Evolutionary conservation across 2,113 vertebrate species (phyloP), one percentile per base, ranked within the genome.

Genomic region (Caracal caracal): DNA sequence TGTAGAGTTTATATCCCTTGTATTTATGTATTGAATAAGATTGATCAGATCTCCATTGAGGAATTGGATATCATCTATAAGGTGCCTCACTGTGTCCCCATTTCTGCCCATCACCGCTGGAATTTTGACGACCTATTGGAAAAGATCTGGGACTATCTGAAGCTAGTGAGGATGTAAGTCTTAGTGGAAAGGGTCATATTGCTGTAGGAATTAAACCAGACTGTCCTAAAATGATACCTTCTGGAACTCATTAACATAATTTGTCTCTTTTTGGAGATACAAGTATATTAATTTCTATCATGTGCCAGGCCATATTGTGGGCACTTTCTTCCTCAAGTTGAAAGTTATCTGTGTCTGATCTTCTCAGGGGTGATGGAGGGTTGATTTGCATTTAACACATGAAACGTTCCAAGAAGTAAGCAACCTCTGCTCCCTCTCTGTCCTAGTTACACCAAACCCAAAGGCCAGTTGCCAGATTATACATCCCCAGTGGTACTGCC

Each of bases 41-140:
- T 99, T 26, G 99, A 99, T 98, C 99, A 99, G 98, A 99, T 99
- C 98, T 99, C 99, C 80, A 99, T 99, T 49, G 99, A 99, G 98
- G 99, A 99, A 96, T 98, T 99, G 19, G 99, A 99, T 97, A 99
- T 99, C 88, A 99, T 99, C 98, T 99, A 99, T 98, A 99, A 99
- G 98, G 99, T 99, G 37, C 99, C 99, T 49, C 99, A 99, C 98
- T 99, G 99, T n/a, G 99, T 99, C 1, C 99, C 99, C 2, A 99
- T 99, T 98, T 99, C 99, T 15, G 99, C 99, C 82, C 99, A 99
- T 98, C 99, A 99, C 97, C 99, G 99, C 98, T 99, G 99, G 99
- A 99, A 99, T 98, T 99, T 99, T n/a, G 99, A 99, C 63, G 99
- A 99, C 97, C 98, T 99, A 37, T 98, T 99, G 97, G 99, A 99